These are phyloP conservation scores for Drosophila prosaltans DNA, from an alignment of 1,140 invertebrate genomes.

Conservation along the genomic window DNA sequence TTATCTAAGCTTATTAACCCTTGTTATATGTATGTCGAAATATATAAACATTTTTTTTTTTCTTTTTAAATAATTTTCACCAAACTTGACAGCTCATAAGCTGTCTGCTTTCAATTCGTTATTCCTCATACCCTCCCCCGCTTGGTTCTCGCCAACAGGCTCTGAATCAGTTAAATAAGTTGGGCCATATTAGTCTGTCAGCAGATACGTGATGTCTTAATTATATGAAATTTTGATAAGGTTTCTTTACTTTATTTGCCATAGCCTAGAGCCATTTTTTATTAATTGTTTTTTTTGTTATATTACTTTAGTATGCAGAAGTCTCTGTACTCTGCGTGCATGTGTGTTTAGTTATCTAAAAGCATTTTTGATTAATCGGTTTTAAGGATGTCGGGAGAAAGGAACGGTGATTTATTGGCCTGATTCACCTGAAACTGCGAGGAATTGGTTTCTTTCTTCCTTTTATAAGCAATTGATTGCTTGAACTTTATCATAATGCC, in stretches of 20 bases:
- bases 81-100: conserved; percentile 57
- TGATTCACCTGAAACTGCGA: conserved; percentile 41
- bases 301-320: neutral
- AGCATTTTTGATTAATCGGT: conserved; percentile 66
- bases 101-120: conserved; percentile 8
- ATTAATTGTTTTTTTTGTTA: conserved; percentile 52
- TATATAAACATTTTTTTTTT: neutral
- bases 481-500: conserved; percentile 48
- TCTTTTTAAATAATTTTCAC: conserved; percentile 27
- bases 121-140: neutral
- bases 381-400: conserved; percentile 16
- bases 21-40: neutral
- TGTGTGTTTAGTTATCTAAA: conserved; percentile 41
- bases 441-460: conserved; percentile 29
- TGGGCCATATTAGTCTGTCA: conserved; percentile 54
- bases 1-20: conserved; percentile 2
- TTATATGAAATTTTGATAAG: conserved; percentile 55
- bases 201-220: conserved; percentile 57
- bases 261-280: conserved; percentile 11
- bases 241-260: conserved; percentile 7
- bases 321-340: neutral
- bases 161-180: conserved; percentile 29
- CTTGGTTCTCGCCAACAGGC: neutral
- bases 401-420: conserved; percentile 62
- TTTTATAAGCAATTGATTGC: conserved; percentile 54